These are phyloP conservation scores for Morone chrysops DNA, from an alignment of 2,113 vertebrate genomes.

Conservation along the genomic window DNA sequence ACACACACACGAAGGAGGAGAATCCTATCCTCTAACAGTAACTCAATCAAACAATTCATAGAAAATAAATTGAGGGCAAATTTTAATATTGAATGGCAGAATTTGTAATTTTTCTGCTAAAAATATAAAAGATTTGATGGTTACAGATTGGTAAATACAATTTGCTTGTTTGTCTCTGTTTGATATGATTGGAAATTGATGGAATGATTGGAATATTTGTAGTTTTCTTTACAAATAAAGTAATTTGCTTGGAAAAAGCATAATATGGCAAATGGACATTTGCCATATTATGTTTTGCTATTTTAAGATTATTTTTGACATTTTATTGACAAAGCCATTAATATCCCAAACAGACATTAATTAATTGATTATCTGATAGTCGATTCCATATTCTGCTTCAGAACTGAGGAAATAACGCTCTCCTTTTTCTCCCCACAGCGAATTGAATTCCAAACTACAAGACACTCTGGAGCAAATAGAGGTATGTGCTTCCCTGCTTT, in stretches of 20 bases:
- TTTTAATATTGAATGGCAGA: neutral
- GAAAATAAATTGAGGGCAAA: neutral
- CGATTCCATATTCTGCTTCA: neutral
- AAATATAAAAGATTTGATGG: neutral
- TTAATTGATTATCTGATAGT: neutral
- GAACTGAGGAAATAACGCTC: constrained; percentile 1
- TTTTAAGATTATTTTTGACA: neutral
- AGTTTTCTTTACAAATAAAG: neutral
- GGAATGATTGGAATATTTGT: neutral
- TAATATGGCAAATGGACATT: neutral
- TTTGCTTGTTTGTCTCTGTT: neutral
- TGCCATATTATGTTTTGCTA: neutral
- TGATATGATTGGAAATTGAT: neutral
- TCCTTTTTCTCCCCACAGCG: constrained; percentile 81
- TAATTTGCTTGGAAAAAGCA: neutral
- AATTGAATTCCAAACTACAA: constrained; percentile 98
- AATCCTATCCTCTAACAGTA: neutral
- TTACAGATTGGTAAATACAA: neutral
- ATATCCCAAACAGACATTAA: neutral
- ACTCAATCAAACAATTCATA: neutral
- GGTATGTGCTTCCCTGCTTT: constrained; percentile 82
- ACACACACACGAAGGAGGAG: neutral
- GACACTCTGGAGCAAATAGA: constrained; percentile 99
- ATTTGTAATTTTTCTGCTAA: neutral
- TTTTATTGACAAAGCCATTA: neutral